Base-by-base conservation (phyloP, 2,888 invertebrate species). In the Gortyna flavago region DNA sequence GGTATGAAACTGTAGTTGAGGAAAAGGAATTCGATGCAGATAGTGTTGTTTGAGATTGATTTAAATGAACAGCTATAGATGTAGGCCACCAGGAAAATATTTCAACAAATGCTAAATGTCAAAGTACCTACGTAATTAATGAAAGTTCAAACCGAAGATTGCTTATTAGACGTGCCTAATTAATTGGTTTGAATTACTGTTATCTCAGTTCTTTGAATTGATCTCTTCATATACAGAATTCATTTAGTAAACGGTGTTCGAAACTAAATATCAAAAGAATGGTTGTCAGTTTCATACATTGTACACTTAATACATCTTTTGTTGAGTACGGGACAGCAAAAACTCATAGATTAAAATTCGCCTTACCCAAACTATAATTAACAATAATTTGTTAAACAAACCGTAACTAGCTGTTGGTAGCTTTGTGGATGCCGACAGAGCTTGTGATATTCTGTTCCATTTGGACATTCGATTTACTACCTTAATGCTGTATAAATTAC, bases 351-450 rank as follows among this genome's bases (percentile, higher is more conserved):
- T 86, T 89, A 89, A 90, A 87, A 85, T 87, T 90, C 89, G 90
- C 90, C 88, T 89, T 90, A 85, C 85, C 91, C 91, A 87, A 87
- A 87, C 85, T 87, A 91, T 95, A 95, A 95, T 95, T 95, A 95
- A 93, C 92, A 93, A 95, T 93, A 92, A 95, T 94, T 93, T 93
- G 95, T 94, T 94, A 94, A 94, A 93, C 94, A 94, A 94, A 93
- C 93, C 94, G 93, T 93, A 91, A 90, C 92, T 88, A 88, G 87
- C 84, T 89, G 89, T 85, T 84, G 89, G 84, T 85, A 79, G 87
- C 93, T 95, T 95, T 95, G 94, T 87, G 78, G 84, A 85, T 73
- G 91, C 95, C 96, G 96, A 94, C 95, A 93, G 90, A 92, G 90
- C 73, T 81, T 77, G 69, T 71, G 44, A 68, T 69, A 73, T 79